A percentile compares a stretch with the other conserved stretches of the same genome.
phyloP scores from a whole-genome alignment of 1,140 invertebrate genomes.

The Tetramorium alpestre region DNA sequence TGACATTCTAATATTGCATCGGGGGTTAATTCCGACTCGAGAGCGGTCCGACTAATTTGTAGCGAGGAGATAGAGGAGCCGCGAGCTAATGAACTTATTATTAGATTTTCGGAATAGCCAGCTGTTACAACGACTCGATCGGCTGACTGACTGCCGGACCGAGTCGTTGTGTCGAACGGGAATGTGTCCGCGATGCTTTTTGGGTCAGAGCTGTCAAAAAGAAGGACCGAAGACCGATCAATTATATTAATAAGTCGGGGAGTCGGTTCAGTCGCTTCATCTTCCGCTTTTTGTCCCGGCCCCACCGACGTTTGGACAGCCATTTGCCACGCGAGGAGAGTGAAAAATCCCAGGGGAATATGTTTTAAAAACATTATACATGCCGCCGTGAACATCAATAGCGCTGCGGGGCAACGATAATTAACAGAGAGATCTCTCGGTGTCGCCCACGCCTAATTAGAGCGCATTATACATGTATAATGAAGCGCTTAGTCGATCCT shows the following conservation, averaged over 20 bases:
- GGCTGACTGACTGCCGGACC: constrained; percentile 19
- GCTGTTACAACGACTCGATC: constrained; percentile 45
- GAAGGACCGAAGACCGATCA: constrained; percentile 69
- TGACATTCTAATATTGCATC: constrained; percentile 46
- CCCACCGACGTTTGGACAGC: constrained; percentile 17
- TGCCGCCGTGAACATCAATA: constrained; percentile 47
- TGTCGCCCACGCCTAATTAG: constrained; percentile 68
- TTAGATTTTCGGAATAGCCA: constrained; percentile 75
- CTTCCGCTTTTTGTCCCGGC: constrained; percentile 1
- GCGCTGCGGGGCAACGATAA: constrained; percentile 44
- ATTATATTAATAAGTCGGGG: constrained; percentile 73
- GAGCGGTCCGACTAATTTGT: constrained; percentile 68
- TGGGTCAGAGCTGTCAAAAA: constrained; percentile 71
- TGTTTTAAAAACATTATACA: constrained; percentile 54
- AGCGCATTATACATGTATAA: constrained; percentile 66
- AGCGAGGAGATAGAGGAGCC: background rate
- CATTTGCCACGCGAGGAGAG: constrained; percentile 57
- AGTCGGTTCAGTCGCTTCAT: constrained; percentile 29
- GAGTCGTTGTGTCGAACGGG: constrained; percentile 28
- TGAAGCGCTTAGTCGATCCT: constrained; percentile 20
- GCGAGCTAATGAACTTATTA: constrained; percentile 77
- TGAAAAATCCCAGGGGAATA: constrained; percentile 21
- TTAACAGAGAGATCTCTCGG: constrained; percentile 52
- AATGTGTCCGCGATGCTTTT: constrained; percentile 59
- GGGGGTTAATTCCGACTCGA: constrained; percentile 61